Evolutionary conservation across 2,113 vertebrate species (phyloP).

Genomic region (Origma solitaria): DNA sequence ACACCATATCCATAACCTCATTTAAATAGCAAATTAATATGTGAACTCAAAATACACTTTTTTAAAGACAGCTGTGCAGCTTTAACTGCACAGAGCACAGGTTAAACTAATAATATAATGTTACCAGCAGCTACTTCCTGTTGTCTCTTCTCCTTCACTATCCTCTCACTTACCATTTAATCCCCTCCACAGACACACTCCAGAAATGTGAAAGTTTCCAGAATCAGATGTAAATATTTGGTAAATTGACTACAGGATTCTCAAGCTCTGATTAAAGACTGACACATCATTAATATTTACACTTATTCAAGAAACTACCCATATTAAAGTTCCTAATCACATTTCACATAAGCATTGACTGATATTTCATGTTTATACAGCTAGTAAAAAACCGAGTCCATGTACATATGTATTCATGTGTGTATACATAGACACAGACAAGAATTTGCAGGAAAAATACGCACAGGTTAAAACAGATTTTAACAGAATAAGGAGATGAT

Average conservation of each 20-base stretch:
- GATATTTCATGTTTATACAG: background rate
- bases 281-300: background rate
- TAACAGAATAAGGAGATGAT: background rate
- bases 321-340: background rate
- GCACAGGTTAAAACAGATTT: background rate
- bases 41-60: background rate
- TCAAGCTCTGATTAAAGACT: background rate
- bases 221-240: background rate
- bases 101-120: background rate
- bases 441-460: background rate
- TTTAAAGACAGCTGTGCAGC: background rate
- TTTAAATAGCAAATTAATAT: background rate
- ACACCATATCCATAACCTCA: rapidly evolving
- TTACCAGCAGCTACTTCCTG: background rate
- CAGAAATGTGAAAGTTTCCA: background rate
- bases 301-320: background rate
- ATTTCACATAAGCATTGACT: background rate
- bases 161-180: background rate
- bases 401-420: background rate
- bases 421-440: background rate
- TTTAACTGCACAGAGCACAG: background rate
- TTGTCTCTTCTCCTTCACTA: background rate
- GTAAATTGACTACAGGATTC: background rate
- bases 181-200: background rate
- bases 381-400: background rate